Evolutionary conservation across 2,888 invertebrate genomes (phyloP), one percentile per base, ranked within the genome.

Genomic region (Noctua fimbriata): DNA sequence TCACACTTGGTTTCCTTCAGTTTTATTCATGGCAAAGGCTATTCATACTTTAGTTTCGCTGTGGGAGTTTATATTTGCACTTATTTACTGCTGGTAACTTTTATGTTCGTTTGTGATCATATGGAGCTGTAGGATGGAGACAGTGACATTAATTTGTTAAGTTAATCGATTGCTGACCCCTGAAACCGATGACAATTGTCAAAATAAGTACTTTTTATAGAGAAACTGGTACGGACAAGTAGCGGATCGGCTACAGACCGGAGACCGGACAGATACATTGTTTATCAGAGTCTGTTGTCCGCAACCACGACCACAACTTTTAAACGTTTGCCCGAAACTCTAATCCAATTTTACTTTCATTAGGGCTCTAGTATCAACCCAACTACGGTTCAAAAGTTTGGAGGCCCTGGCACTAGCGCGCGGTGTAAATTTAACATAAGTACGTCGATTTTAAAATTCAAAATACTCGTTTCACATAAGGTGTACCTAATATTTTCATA

Each of bases 1-100:
- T 87, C 85, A 85, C 83, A 83, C 88, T 88, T 87, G 85, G 88
- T 87, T 87, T 82, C 87, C 76, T 79, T 60, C 82, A 79, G 74
- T 85, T 88, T 87, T 76, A 85, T 80, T 69, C 72, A 85, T 69
- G 18, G 80, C 73, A 80, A 86, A 78, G 72, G 77, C 80, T 77
- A 80, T 83, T 86, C 71, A 85, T 75, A n/a, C 28, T 79, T 75
- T 66, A 73, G 71, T 66, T 73, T 78, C 28, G 49, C 18, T 69
- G 65, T 47, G 21, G 41, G 49, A 36, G 67, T 76, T 76, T 55
- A 63, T 36, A 60, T 76, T 73, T 71, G 28, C 28, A 16, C 44
- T 71, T 70, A 28, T 79, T 78, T 66, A 9, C 12, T 58, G 24
- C 5, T 49, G 24, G 55, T 24, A 36, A 73, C 21, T 70, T 72